Conservation (phyloP, 2,888 invertebrate species). For the Dysmachus trigonus region DNA sequence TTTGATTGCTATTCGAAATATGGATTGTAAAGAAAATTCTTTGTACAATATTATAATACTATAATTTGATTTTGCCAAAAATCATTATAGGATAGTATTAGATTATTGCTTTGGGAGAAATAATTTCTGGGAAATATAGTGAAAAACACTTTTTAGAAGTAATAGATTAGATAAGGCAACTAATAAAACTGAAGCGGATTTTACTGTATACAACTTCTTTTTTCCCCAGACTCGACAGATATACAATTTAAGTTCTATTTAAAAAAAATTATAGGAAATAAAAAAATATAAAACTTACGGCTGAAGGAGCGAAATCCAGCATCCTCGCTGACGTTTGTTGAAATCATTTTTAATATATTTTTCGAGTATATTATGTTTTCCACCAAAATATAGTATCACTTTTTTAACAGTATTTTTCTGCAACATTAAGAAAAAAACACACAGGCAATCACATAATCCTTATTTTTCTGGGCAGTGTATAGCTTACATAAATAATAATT, state of each 20-base stretch:
- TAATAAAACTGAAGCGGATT: no score
- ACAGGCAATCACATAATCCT: conserved; percentile 17
- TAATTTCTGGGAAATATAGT: no score
- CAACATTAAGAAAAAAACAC: conserved; percentile 21
- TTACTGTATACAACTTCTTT: no score
- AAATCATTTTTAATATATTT: conserved; percentile 59
- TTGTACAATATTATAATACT: no score
- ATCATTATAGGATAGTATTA: no score
- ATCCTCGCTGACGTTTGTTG: conserved; percentile 62
- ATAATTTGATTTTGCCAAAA: no score
- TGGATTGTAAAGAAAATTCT: no score
- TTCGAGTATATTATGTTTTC: neutral
- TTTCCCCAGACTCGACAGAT: no score
- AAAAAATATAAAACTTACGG: conserved; percentile 59
- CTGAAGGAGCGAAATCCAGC: conserved; percentile 65
- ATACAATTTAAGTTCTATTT: neutral
- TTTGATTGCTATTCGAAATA: no score
- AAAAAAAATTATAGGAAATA: conserved; percentile 2
- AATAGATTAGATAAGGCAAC: no score
- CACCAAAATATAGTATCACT: neutral
- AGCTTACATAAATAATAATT: neutral
- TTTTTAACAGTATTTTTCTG: conserved; percentile 33
- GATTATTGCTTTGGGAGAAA: no score
- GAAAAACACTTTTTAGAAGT: no score
- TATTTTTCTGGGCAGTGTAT: neutral